Conservation (phyloP, 2,888 invertebrate genomes). For the Drosophila histrio region DNA sequence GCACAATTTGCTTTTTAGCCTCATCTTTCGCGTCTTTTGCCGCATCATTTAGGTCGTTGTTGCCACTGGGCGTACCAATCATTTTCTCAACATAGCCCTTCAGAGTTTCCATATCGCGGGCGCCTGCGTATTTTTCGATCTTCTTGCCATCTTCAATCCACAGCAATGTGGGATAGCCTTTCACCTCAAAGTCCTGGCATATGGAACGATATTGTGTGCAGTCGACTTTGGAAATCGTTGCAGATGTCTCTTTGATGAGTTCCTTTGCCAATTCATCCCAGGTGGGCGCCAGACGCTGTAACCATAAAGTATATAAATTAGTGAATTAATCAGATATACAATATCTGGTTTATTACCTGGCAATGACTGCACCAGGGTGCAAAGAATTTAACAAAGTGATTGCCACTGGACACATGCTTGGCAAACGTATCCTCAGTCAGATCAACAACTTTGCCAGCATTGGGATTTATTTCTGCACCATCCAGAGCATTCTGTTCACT, state of each 20-base stretch:
- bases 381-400: slow-evolving; percentile 95
- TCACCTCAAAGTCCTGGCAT: slow-evolving; percentile 92
- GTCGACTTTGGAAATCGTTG: slow-evolving; percentile 93
- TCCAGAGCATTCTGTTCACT: slow-evolving; percentile 14
- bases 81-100: slow-evolving; percentile 90
- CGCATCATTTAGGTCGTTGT: slow-evolving; percentile 25
- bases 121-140: slow-evolving; percentile 91
- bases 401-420: slow-evolving; percentile 89
- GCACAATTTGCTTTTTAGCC: slow-evolving; percentile 57
- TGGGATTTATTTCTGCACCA: slow-evolving; percentile 39
- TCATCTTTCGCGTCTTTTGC: slow-evolving; percentile 48
- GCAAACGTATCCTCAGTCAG: slow-evolving; percentile 91
- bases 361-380: slow-evolving; percentile 97
- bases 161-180: slow-evolving; percentile 93
- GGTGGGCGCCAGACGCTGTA: slow-evolving; percentile 90
- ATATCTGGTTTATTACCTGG: slow-evolving; percentile 85
- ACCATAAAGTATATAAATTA: background rate
- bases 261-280: slow-evolving; percentile 93
- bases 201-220: slow-evolving; percentile 91
- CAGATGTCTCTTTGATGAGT: slow-evolving; percentile 87
- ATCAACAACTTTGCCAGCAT: slow-evolving; percentile 86
- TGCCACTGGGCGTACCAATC: slow-evolving; percentile 75
- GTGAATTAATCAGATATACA: background rate
- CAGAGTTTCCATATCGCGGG: slow-evolving; percentile 88
- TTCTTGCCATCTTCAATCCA: slow-evolving; percentile 95